A percentile compares a stretch with the other conserved stretches of the same genome.
phyloP scores from a whole-genome alignment of 2,888 invertebrate species.

The Heterodera filipjevi region DNA sequence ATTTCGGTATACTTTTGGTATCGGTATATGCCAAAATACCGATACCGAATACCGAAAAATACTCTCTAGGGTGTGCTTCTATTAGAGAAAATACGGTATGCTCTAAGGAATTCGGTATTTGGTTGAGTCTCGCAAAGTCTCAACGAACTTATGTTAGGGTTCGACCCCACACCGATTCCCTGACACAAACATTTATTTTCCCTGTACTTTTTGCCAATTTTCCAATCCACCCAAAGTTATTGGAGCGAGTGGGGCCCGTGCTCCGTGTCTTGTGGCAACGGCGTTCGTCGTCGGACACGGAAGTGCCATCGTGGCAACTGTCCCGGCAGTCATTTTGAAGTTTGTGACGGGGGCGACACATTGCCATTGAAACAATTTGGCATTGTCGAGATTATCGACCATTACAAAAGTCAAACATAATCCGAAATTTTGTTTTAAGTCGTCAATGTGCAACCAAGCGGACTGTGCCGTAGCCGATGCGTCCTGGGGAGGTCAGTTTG shows the following conservation, averaged over 20 bases:
- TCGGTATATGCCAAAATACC: too few relatives aligned
- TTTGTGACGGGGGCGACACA: constrained; percentile 32
- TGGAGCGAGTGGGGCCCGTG: constrained; percentile 44
- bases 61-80: too few relatives aligned
- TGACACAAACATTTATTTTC: too few relatives aligned
- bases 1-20: too few relatives aligned
- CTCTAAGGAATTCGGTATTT: too few relatives aligned
- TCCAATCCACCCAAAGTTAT: not conserved
- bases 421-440: constrained; percentile 43
- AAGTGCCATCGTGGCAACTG: constrained; percentile 59
- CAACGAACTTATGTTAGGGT: too few relatives aligned
- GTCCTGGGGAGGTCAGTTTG: constrained; percentile 58
- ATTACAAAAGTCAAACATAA: not conserved
- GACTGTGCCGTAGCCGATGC: constrained; percentile 58
- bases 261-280: constrained; percentile 59
- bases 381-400: not conserved
- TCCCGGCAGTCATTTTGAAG: constrained; percentile 49
- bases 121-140: too few relatives aligned
- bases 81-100: too few relatives aligned
- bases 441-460: constrained; percentile 57
- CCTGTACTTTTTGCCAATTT: too few relatives aligned
- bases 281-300: constrained; percentile 57
- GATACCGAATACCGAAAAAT: too few relatives aligned
- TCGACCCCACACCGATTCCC: too few relatives aligned
- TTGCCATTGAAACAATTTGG: too few relatives aligned